phyloP scores from a whole-genome alignment of 2,113 vertebrate species.

The Syngnathus floridae region DNA sequence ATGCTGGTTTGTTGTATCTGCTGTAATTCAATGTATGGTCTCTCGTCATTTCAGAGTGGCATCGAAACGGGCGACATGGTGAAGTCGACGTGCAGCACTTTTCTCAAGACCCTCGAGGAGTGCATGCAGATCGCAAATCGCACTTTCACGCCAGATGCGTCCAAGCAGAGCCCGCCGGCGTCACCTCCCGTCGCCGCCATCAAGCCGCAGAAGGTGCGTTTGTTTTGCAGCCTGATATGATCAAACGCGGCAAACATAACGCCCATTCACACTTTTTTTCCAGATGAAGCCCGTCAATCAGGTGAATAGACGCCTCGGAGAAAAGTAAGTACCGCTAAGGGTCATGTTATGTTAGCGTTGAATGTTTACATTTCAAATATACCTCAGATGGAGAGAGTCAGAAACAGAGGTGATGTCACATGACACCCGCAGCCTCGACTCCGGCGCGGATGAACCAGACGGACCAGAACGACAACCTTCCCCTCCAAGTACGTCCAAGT shows the following conservation, averaged over 20 bases:
- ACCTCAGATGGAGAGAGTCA: conserved; percentile 70
- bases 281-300: conserved; percentile 79
- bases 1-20: not conserved
- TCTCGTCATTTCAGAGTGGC: conserved; percentile 63
- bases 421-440: conserved; percentile 50
- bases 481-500: conserved; percentile 40
- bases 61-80: conserved; percentile 83
- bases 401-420: conserved; percentile 67
- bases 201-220: conserved; percentile 81
- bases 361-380: not conserved
- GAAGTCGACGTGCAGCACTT: conserved; percentile 91
- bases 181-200: conserved; percentile 81
- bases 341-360: not conserved
- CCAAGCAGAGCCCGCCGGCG: conserved; percentile 77
- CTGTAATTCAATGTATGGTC: not conserved
- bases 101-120: conserved; percentile 93
- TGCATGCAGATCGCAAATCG: conserved; percentile 95
- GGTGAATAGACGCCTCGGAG: conserved; percentile 70
- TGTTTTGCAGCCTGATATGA: not conserved
- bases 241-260: not conserved
- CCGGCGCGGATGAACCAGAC: conserved; percentile 43
- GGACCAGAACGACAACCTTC: conserved; percentile 26
- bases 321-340: conserved; percentile 74
- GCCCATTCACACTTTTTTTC: not conserved
- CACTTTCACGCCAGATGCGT: conserved; percentile 79